Conservation (phyloP, 92 coral and sea anemone species). For the Porites lobata region DNA sequence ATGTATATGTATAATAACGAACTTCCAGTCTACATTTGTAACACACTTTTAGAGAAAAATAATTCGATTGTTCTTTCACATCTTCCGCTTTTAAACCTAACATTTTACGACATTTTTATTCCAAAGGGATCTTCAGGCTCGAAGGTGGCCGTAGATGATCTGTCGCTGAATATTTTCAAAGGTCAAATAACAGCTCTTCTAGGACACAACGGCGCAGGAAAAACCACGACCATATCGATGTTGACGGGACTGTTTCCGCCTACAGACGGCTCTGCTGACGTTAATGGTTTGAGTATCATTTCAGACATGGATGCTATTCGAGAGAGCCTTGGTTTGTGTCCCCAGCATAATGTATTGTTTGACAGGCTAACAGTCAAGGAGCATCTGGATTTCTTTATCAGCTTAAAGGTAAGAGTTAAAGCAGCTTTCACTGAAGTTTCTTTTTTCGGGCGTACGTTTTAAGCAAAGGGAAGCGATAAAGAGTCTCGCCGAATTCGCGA, state of each 20-base stretch:
- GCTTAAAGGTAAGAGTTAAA: slow-evolving; percentile 74
- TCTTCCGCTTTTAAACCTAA: neutral
- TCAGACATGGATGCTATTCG: slow-evolving; percentile 91
- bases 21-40: too few species aligned
- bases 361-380: slow-evolving; percentile 94
- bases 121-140: slow-evolving; percentile 81
- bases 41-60: too few species aligned
- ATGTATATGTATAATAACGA: too few species aligned
- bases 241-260: slow-evolving; percentile 91
- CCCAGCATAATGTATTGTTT: slow-evolving; percentile 95
- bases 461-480: too few species aligned
- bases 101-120: neutral
- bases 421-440: neutral
- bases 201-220: slow-evolving; percentile 98
- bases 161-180: slow-evolving; percentile 89
- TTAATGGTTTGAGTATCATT: slow-evolving; percentile 79
- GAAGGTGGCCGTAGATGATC: slow-evolving; percentile 90
- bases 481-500: too few species aligned
- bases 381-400: slow-evolving; percentile 89
- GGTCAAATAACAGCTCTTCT: slow-evolving; percentile 94
- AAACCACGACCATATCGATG: slow-evolving; percentile 92
- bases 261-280: slow-evolving; percentile 75
- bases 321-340: slow-evolving; percentile 96
- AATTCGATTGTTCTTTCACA: too few species aligned
- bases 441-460: neutral